Evolutionary conservation across 2,113 vertebrate species (phyloP).

Genomic region (Limnothrissa miodon): DNA sequence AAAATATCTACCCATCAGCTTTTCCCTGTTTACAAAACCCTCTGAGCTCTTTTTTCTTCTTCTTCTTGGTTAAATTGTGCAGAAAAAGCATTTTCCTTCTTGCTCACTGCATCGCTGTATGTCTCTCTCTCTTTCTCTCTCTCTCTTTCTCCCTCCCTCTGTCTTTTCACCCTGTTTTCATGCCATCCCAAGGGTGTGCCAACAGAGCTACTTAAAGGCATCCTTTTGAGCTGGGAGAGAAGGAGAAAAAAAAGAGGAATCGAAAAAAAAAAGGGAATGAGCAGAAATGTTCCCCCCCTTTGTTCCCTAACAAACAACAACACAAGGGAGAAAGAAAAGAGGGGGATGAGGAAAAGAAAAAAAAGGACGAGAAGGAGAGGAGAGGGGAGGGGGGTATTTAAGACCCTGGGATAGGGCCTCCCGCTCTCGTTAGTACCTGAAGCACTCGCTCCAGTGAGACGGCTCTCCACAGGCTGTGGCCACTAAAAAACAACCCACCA

Average conservation of each 20-base stretch:
- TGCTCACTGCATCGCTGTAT: slow-evolving; percentile 50
- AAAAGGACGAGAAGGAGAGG: background rate
- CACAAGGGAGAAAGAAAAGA: slow-evolving; percentile 5
- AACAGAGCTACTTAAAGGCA: slow-evolving; percentile 50
- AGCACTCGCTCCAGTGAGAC: slow-evolving; percentile 45
- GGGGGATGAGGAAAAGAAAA: background rate
- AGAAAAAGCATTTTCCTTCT: slow-evolving; percentile 52
- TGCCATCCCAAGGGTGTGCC: slow-evolving; percentile 52
- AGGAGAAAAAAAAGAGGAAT: slow-evolving; percentile 47
- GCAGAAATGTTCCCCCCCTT: slow-evolving; percentile 51
- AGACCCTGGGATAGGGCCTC: slow-evolving; percentile 47
- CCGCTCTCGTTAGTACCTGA: slow-evolving; percentile 44
- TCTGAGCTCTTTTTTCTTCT: slow-evolving; percentile 51
- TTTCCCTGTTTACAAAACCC: slow-evolving; percentile 58
- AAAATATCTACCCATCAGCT: slow-evolving; percentile 58
- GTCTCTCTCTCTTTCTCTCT: background rate
- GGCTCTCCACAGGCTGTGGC: slow-evolving; percentile 24
- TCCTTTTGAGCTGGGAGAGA: slow-evolving; percentile 38
- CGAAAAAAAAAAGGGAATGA: slow-evolving; percentile 35
- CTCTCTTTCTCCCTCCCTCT: background rate
- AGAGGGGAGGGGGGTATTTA: slow-evolving; percentile 31
- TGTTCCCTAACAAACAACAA: slow-evolving; percentile 58
- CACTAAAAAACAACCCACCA: background rate
- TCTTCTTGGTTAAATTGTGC: slow-evolving; percentile 54
- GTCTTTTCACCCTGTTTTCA: slow-evolving; percentile 44